Evolutionary conservation across 37 sponge, comb jelly and placozoan species (phyloP).

Genomic region (Haliclona indistincta): DNA sequence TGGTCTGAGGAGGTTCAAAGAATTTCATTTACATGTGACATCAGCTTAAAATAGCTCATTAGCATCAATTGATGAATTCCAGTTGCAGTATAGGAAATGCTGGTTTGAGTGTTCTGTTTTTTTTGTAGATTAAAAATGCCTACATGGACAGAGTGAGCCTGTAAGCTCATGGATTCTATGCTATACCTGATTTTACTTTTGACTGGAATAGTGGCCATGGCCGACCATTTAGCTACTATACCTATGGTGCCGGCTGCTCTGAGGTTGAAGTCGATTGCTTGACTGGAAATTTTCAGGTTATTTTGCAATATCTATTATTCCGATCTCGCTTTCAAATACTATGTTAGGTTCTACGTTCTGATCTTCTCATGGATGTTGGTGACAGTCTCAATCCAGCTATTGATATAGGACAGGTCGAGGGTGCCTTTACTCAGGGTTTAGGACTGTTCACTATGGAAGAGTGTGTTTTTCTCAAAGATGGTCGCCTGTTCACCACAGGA

Average conservation of each 20-base stretch:
- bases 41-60: background rate
- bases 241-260: conserved; percentile 67
- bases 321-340: too few relatives aligned
- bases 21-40: too few relatives aligned
- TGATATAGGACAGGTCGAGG: conserved; percentile 88
- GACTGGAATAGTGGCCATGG: conserved; percentile 71
- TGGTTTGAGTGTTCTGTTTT: too few relatives aligned
- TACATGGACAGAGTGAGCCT: conserved; percentile 72
- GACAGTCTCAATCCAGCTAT: conserved; percentile 87
- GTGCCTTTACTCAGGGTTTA: conserved; percentile 82
- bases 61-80: background rate
- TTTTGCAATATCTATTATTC: too few relatives aligned
- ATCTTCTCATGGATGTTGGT: conserved; percentile 82
- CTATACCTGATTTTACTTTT: conserved; percentile 19
- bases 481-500: conserved; percentile 61
- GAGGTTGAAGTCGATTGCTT: conserved; percentile 83
- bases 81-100: background rate
- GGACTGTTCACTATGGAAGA: conserved; percentile 75
- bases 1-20: too few relatives aligned
- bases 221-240: conserved; percentile 56
- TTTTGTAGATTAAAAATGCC: conserved; percentile 58
- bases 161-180: conserved; percentile 82
- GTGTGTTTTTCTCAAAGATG: conserved; percentile 61
- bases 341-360: conserved; percentile 40
- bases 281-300: conserved; percentile 66